Base-by-base conservation (phyloP, 1,140 invertebrate species). In the Agrypnia vestita region DNA sequence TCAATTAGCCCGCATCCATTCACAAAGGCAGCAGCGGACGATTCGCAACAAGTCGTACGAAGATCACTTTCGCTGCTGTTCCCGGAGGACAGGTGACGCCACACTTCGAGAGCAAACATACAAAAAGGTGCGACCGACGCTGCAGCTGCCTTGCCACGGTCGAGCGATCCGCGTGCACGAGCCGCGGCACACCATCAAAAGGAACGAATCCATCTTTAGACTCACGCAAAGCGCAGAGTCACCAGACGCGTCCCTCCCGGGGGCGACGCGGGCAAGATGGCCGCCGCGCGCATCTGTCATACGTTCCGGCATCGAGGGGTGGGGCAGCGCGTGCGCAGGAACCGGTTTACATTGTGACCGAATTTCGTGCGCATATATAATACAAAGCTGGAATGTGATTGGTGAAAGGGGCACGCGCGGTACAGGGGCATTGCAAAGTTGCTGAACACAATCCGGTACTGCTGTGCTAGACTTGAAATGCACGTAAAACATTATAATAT, bases 61-160 rank as follows among this genome's bases (percentile, higher is more conserved):
- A 71, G 47, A 71, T 71, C 67, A 71, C 67, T 71, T 71, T 71
- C 67, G 19, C 59, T 47, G 46, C 44, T 71, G 49, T 71, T 35
- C 49, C 44, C 67, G 13, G 17, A 25, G 56, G 61, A 35, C 67
- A 71, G 67, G 67, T 71, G 67, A 6, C 15, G 62, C 46, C 8
- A 51, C 46, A 71, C 47, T 71, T 17, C n/a, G 17, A 21, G 17
- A 67, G 43, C 35, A 49, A 71, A 71, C 25, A 21, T 25, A 51
- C 25, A 71, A 71, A 71, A 71, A 71, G 67, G 67, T 71, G 67
- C 67, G 49, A 51, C 46, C 49, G 21, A 51, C 67, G 10, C 25
- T 51, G 47, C 67, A 71, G 67, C 67, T 71, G 67, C 51, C 47
- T 44, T 17, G 15, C 13, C 19, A 11, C 46, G 67, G 8, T 7